A percentile compares a stretch with the other conserved stretches of the same genome.
These are phyloP conservation scores for Chrysina gloriosa DNA, from an alignment of 2,888 invertebrate species.

Conservation along the genomic window DNA sequence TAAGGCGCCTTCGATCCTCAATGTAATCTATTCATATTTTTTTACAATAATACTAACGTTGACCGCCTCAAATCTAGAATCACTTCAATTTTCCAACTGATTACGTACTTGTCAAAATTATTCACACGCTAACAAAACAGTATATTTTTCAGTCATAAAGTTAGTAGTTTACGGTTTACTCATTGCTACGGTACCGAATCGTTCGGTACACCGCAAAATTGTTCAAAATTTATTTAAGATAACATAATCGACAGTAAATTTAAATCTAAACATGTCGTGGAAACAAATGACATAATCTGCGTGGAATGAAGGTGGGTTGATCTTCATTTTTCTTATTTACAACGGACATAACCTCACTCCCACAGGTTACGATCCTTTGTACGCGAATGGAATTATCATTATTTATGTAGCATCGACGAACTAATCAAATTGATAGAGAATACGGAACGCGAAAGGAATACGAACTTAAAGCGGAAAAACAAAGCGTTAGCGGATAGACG, in stretches of 20 bases:
- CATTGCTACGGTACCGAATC: no score
- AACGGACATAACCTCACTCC: constrained; percentile 35
- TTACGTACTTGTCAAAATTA: no score
- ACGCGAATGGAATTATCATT: background rate
- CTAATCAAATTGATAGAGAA: constrained; percentile 11
- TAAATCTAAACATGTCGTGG: background rate
- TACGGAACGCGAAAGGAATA: background rate
- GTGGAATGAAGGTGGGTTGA: constrained; percentile 43
- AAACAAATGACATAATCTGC: constrained; percentile 40
- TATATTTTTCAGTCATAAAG: background rate
- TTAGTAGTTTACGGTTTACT: no score
- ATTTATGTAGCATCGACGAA: constrained; percentile 6
- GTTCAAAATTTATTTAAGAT: background rate
- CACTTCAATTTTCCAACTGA: no score
- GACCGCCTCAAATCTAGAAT: no score
- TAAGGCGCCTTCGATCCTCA: no score
- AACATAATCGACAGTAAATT: background rate
- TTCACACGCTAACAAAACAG: no score
- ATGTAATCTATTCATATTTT: no score
- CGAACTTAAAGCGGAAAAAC: constrained; percentile 5
- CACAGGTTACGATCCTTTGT: constrained; percentile 6
- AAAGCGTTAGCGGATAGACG: constrained; percentile 48
- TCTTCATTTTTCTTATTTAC: constrained; percentile 34
- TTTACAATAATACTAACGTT: no score
- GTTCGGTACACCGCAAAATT: background rate